Evolutionary conservation across 2,797 vertebrate genomes (phyloP).

Genomic region (Petrocephalus schoutedeni): DNA sequence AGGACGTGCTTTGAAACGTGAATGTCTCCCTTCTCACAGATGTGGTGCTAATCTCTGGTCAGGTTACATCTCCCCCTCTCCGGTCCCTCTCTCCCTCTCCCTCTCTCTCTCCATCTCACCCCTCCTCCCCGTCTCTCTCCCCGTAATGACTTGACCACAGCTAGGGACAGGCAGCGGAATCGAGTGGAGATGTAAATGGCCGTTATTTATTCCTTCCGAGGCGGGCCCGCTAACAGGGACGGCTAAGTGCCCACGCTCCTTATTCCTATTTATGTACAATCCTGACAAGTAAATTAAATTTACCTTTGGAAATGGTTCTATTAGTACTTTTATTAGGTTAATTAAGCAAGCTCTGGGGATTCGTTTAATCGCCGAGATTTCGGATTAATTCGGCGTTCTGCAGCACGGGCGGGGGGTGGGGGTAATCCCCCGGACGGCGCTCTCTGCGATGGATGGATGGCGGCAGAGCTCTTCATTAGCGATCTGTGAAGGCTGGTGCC

Average conservation of each 20-base stretch:
- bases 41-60: slow-evolving; percentile 47
- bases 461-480: slow-evolving; percentile 41
- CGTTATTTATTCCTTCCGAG: slow-evolving; percentile 43
- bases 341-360: slow-evolving; percentile 83
- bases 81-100: slow-evolving; percentile 29
- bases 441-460: slow-evolving; percentile 32
- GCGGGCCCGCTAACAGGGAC: slow-evolving; percentile 35
- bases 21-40: slow-evolving; percentile 38
- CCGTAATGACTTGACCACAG: slow-evolving; percentile 45
- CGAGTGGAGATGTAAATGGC: slow-evolving; percentile 43
- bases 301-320: slow-evolving; percentile 88
- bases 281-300: slow-evolving; percentile 95
- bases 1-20: slow-evolving; percentile 20
- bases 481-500: not conserved
- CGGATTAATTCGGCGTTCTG: slow-evolving; percentile 57
- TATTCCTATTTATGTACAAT: slow-evolving; percentile 73
- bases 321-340: slow-evolving; percentile 97
- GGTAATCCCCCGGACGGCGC: slow-evolving; percentile 40
- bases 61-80: slow-evolving; percentile 38
- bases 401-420: slow-evolving; percentile 45
- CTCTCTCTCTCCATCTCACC: slow-evolving; percentile 28
- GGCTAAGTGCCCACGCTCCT: slow-evolving; percentile 59
- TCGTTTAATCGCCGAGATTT: slow-evolving; percentile 70
- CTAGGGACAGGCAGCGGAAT: slow-evolving; percentile 45
- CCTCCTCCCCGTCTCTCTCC: slow-evolving; percentile 26